Percentiles rank a stretch among this genome's conserved stretches.
Evolutionary conservation across 2,797 vertebrate species (phyloP).

Genomic region (Lutjanus campechanus): DNA sequence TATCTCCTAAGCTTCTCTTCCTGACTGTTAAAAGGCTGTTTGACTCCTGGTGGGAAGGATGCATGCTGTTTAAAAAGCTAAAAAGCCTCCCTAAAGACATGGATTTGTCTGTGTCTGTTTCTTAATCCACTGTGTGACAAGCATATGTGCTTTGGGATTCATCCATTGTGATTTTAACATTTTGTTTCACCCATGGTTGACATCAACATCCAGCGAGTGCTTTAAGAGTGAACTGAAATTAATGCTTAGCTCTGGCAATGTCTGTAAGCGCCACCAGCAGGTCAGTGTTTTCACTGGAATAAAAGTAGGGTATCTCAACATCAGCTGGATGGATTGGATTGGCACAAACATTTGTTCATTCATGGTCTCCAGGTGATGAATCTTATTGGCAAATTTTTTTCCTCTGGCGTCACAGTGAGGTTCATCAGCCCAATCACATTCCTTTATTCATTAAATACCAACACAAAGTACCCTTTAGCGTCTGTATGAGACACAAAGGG

Average conservation of each 20-base stretch:
- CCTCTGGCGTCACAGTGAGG: neutral
- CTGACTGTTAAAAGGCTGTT: neutral
- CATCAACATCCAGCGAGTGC: neutral
- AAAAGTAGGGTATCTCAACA: neutral
- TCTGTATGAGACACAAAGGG: too few relatives aligned
- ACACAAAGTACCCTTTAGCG: too few relatives aligned
- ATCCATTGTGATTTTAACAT: neutral
- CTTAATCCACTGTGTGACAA: conserved; percentile 27
- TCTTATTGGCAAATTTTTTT: neutral
- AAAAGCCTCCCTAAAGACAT: conserved; percentile 18
- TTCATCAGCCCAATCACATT: neutral
- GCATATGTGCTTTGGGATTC: conserved; percentile 16
- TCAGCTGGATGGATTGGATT: neutral
- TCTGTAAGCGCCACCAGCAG: neutral
- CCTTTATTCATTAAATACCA: too few relatives aligned
- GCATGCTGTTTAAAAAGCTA: conserved; percentile 18
- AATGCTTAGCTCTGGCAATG: neutral
- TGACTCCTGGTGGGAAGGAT: neutral
- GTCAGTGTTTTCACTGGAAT: neutral
- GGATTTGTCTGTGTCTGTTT: conserved; percentile 3
- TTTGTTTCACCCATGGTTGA: conserved; percentile 3
- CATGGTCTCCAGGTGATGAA: neutral
- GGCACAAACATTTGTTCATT: too few relatives aligned
- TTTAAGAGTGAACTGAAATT: neutral
- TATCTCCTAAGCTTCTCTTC: conserved; percentile 5